These are phyloP conservation scores for Pterobdella sp. DNA, from an alignment of 2,888 invertebrate genomes.

Conservation along the genomic window DNA sequence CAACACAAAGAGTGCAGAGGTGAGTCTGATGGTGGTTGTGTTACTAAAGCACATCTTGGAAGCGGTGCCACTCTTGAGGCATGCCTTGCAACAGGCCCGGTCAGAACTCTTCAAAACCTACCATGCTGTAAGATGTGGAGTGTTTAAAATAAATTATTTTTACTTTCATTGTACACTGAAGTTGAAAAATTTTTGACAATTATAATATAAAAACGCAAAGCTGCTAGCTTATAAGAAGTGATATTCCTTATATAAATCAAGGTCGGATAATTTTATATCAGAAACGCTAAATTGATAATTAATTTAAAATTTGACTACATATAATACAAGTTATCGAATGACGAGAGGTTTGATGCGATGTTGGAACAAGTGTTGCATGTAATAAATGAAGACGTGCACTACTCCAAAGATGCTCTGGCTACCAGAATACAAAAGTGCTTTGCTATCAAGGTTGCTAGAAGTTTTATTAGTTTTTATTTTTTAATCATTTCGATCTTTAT, in stretches of 20 bases:
- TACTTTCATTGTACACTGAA: too few species aligned
- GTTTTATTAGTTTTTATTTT: too few species aligned
- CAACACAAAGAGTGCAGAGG: constrained; percentile 60
- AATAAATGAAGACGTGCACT: constrained; percentile 57
- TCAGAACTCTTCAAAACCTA: constrained; percentile 58
- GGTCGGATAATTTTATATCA: too few species aligned
- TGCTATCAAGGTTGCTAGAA: constrained; percentile 63
- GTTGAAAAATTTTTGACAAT: too few species aligned
- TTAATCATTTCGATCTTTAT: too few species aligned
- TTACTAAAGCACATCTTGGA: constrained; percentile 70
- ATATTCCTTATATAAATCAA: too few species aligned
- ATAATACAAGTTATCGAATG: constrained; percentile 49
- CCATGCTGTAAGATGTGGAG: constrained; percentile 54
- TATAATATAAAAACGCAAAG: too few species aligned
- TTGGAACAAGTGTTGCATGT: constrained; percentile 55
- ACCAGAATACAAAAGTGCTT: constrained; percentile 63
- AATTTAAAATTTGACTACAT: background rate
- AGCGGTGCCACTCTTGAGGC: constrained; percentile 61
- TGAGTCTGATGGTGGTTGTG: constrained; percentile 69
- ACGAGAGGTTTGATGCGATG: constrained; percentile 54
- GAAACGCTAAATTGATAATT: too few species aligned
- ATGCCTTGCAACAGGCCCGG: constrained; percentile 56
- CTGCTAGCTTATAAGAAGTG: too few species aligned
- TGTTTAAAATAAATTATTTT: background rate
- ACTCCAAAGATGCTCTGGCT: constrained; percentile 55